These are phyloP conservation scores for Ormyrus pomaceus DNA, from an alignment of 2,888 invertebrate genomes.

Conservation along the genomic window DNA sequence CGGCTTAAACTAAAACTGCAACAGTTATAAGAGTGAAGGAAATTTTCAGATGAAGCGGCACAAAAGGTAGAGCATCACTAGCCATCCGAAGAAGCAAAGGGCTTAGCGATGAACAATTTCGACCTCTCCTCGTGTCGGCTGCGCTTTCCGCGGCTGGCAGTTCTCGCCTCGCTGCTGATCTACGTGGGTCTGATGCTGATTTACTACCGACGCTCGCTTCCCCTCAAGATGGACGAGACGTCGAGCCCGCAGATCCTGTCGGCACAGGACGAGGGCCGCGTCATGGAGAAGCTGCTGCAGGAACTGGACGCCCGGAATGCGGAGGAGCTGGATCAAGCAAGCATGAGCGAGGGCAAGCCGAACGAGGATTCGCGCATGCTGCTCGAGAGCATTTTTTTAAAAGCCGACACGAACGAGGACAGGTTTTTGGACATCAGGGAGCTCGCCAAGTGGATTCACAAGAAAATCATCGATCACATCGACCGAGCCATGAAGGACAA, in stretches of 20 bases:
- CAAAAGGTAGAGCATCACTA: too few species aligned
- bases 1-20: too few species aligned
- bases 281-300: constrained; percentile 65
- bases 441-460: constrained; percentile 81
- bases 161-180: constrained; percentile 68
- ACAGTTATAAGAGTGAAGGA: too few species aligned
- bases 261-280: constrained; percentile 36
- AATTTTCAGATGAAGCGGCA: too few species aligned
- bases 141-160: constrained; percentile 66
- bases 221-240: constrained; percentile 63
- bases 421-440: constrained; percentile 80
- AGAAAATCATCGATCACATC: constrained; percentile 83
- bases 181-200: constrained; percentile 68
- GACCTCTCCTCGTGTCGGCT: constrained; percentile 4
- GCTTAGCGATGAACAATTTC: constrained; percentile 33
- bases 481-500: constrained; percentile 82
- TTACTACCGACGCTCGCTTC: constrained; percentile 66
- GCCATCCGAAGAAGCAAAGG: too few species aligned
- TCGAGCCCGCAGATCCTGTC: constrained; percentile 23
- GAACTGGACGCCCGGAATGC: constrained; percentile 64
- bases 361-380: constrained; percentile 38
- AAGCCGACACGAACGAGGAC: constrained; percentile 81
- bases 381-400: constrained; percentile 72
- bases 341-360: constrained; percentile 11
- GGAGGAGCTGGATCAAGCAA: constrained; percentile 61